Conservation (phyloP, 2,888 invertebrate genomes). For the Cerastis leucographa region DNA sequence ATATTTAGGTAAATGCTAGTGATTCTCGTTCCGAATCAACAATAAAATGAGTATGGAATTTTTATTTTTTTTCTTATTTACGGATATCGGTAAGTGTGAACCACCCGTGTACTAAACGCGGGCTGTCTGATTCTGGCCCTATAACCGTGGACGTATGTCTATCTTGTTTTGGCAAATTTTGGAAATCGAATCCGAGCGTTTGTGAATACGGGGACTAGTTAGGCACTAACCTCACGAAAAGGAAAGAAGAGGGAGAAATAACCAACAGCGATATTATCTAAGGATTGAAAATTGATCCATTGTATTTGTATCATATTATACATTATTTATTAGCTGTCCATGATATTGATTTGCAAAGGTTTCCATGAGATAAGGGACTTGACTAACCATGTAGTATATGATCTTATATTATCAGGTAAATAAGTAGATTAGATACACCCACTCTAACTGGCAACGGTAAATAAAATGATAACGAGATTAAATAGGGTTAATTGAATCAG, state of each 20-base stretch:
- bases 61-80: no score
- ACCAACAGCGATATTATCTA: not conserved
- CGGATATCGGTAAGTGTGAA: no score
- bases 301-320: not conserved
- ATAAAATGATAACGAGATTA: constrained; percentile 38
- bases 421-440: constrained; percentile 48
- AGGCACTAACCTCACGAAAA: no score
- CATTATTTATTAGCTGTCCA: not conserved
- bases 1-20: no score
- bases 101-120: no score
- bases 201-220: no score
- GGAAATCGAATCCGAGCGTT: no score
- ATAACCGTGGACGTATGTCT: no score
- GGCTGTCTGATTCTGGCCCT: no score
- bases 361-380: constrained; percentile 28
- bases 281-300: not conserved
- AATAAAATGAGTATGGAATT: no score
- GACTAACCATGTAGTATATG: constrained; percentile 6
- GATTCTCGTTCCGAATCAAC: no score
- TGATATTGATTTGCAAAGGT: constrained; percentile 32
- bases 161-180: no score
- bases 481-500: constrained; percentile 45
- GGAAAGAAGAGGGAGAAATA: not conserved
- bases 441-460: constrained; percentile 26
- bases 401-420: constrained; percentile 18